Evolutionary conservation across 2,797 vertebrate species (phyloP).

Genomic region (Micrastur ruficollis): DNA sequence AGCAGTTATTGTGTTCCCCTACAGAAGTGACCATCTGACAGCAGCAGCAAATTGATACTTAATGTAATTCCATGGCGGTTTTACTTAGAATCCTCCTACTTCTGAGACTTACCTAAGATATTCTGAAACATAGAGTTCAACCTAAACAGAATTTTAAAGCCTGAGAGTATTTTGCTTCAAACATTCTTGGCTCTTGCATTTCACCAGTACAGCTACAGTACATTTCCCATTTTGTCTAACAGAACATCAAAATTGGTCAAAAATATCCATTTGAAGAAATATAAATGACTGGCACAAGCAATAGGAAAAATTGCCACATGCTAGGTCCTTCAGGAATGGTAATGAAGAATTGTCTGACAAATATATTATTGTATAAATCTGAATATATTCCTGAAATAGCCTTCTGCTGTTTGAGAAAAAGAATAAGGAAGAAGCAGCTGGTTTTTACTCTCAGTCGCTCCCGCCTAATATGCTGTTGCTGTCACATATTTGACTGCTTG

Average conservation of each 20-base stretch:
- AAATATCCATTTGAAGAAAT: neutral
- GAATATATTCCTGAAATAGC: neutral
- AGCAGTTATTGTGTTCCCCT: neutral
- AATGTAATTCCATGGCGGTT: neutral
- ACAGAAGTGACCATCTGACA: neutral
- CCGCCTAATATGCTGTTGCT: neutral
- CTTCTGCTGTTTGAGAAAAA: neutral
- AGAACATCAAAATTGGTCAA: neutral
- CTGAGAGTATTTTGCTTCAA: neutral
- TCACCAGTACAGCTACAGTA: neutral
- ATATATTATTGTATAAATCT: neutral
- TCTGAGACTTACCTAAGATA: neutral
- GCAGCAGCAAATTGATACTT: neutral
- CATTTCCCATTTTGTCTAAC: neutral
- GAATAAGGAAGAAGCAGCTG: neutral
- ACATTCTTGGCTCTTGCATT: neutral
- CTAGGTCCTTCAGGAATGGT: neutral
- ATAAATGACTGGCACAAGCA: neutral
- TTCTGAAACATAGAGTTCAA: neutral
- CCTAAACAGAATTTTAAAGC: neutral
- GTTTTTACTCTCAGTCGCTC: neutral
- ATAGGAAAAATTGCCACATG: neutral
- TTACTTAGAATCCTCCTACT: neutral
- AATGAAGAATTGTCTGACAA: neutral
- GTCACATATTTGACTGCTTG: neutral